Conservation (phyloP, 92 coral and sea anemone species). For the Epizoanthus illoricatus region DNA sequence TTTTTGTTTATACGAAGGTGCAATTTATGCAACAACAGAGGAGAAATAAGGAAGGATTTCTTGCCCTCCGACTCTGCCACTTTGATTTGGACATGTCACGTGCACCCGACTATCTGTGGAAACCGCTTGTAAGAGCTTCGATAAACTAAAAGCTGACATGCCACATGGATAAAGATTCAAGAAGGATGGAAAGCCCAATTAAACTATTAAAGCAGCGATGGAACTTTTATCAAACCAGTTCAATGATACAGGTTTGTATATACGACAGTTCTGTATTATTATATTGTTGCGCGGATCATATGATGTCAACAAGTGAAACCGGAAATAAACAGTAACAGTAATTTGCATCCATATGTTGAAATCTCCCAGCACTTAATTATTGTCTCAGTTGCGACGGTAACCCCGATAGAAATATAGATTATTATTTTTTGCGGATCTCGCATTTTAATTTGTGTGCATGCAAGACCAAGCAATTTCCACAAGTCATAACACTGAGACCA, state of each 20-base stretch:
- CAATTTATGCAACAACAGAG: background rate
- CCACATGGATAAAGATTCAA: conserved; percentile 35
- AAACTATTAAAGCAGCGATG: conserved; percentile 38
- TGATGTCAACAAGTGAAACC: background rate
- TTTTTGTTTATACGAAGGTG: background rate
- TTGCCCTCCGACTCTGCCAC: background rate
- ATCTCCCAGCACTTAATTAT: too few species aligned
- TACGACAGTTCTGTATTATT: background rate
- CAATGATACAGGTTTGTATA: conserved; percentile 33
- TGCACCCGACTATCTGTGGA: background rate
- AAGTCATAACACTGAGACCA: too few species aligned
- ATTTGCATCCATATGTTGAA: too few species aligned
- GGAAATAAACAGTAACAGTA: background rate
- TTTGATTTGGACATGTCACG: conserved; percentile 21
- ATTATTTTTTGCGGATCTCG: too few species aligned
- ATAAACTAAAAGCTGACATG: background rate
- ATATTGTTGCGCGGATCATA: background rate
- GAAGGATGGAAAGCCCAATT: conserved; percentile 34
- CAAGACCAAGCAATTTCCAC: too few species aligned
- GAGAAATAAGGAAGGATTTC: background rate
- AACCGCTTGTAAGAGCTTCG: background rate
- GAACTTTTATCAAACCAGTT: conserved; percentile 40
- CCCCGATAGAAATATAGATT: too few species aligned
- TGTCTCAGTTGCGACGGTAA: too few species aligned
- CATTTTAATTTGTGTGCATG: too few species aligned